Base-by-base conservation (phyloP, 1,140 invertebrate genomes). In the Acromyrmex echinatior region DNA sequence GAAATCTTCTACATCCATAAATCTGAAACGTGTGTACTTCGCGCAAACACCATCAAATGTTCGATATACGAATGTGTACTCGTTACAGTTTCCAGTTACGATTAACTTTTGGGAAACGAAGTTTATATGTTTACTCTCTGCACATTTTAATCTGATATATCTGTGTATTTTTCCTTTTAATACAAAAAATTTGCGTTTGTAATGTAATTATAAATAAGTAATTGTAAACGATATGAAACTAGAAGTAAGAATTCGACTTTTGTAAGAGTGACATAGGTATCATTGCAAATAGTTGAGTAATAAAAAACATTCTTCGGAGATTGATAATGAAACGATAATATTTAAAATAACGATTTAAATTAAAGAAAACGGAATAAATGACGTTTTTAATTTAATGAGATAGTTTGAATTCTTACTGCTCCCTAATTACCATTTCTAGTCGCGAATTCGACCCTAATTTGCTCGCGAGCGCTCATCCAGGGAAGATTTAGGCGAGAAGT, bases 401-500 rank as follows among this genome's bases (percentile, higher is more conserved):
- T 35, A 25, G 39, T 28, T 74, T 84, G 16, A 62, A 62, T 51
- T 28, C 12, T n/a, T 14, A 60, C 10, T 16, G 39, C 58, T 3
- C 5, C 39, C 25, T 63, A 84, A 84, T 84, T 84, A 84, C 39
- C 39, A 62, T 74, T 56, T 74, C 39, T 70, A 70, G 68, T 71
- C 65, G 65, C 28, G 28, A 21, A 70, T 82, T 62, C 18, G 39
- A 76, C 56, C 56, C 58, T 76, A 84, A 84, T 84, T 76, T 84
- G 58, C 16, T 62, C 70, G 3, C 39, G 80, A 76, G 56, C 80
- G 70, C 18, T 81, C 56, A 84, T 74, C 80, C 56, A 74, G 56
- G 28, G 39, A 51, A 84, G 80, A 84, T 84, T 84, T 84, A 76
- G 58, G 45, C 56, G 56, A 62, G 70, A 84, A 84, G 56, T 74